These are phyloP conservation scores for Liopterus haemorrhoidalis DNA, from an alignment of 2,888 invertebrate genomes.

Conservation along the genomic window DNA sequence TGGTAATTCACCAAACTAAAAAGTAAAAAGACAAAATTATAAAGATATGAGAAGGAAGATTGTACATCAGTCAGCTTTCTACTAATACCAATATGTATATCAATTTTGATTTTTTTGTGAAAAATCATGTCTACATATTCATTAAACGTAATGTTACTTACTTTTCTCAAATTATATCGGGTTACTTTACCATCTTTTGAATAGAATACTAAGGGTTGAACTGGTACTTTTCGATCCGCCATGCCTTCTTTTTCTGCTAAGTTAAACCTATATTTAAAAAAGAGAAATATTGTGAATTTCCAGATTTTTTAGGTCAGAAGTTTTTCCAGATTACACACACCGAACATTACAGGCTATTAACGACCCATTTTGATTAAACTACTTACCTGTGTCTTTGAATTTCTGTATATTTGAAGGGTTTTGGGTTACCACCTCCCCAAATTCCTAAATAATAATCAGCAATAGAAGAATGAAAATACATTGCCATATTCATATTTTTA, in stretches of 20 bases:
- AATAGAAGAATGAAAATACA: slow-evolving; percentile 94
- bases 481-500: slow-evolving; percentile 94
- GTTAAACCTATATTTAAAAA: slow-evolving; percentile 54
- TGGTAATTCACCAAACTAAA: slow-evolving; percentile 87
- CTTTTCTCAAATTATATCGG: slow-evolving; percentile 91
- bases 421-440: slow-evolving; percentile 91
- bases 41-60: slow-evolving; percentile 2
- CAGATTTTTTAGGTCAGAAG: too few species aligned
- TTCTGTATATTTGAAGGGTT: slow-evolving; percentile 95
- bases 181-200: slow-evolving; percentile 84
- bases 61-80: background rate
- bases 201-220: slow-evolving; percentile 86
- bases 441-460: slow-evolving; percentile 97
- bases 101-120: background rate
- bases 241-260: slow-evolving; percentile 82
- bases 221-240: slow-evolving; percentile 90
- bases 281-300: too few species aligned
- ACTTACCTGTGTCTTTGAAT: slow-evolving; percentile 78
- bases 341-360: too few species aligned
- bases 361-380: background rate
- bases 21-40: slow-evolving; percentile 20
- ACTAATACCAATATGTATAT: slow-evolving; percentile 4
- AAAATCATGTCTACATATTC: slow-evolving; percentile 10
- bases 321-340: too few species aligned
- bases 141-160: slow-evolving; percentile 45